Base-by-base conservation (phyloP, 2,113 vertebrate species). In the Pelobates fuscus region DNA sequence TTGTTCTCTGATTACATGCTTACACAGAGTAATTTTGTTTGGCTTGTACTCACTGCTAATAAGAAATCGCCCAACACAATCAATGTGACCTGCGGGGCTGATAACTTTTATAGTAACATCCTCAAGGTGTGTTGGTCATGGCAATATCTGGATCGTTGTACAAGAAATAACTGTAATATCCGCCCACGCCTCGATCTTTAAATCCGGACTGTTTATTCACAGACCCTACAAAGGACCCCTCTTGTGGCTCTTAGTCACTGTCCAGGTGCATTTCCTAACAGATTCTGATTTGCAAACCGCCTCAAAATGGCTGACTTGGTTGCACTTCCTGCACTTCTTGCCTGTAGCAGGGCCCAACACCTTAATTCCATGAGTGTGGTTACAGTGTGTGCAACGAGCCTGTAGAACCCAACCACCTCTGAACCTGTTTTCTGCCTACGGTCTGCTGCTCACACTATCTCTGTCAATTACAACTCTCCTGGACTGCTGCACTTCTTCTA, bases 31-130 rank as follows among this genome's bases (percentile, higher is more conserved):
- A 37, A 37, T 37, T 37, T 37, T 37, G 5, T 37, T 37, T 37
- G 5, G 32, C 32, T 37, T 37, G 32, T 6, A 37, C 32, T 37
- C 32, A 37, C 5, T 5, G 32, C 10, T 37, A 60, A 64, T 17
- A 79, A n/a, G 14, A 79, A 79, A n/a, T 30, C 70, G 25, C 1
- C 49, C 49, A 2, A 75, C 59, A n/a, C 41, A 70, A 8, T 71
- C 5, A 3, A 79, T 17, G 46, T 65, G 66, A n/a, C 65, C 78
- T 1, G 5, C 46, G 15, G 67, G 73, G 32, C 71, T 76, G 14
- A 57, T 18, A 15, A 79, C 20, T 5, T 55, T 58, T 43, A 43
- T 61, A 18, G 2, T 10, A 43, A 60, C 64, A 23, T 70, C 21
- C 0, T 4, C 5, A 23, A 77, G 46, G 12, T 17, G 15, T 5